Evolutionary conservation across 1,140 invertebrate genomes (phyloP).

Genomic region (Drosophila ogumai): DNA sequence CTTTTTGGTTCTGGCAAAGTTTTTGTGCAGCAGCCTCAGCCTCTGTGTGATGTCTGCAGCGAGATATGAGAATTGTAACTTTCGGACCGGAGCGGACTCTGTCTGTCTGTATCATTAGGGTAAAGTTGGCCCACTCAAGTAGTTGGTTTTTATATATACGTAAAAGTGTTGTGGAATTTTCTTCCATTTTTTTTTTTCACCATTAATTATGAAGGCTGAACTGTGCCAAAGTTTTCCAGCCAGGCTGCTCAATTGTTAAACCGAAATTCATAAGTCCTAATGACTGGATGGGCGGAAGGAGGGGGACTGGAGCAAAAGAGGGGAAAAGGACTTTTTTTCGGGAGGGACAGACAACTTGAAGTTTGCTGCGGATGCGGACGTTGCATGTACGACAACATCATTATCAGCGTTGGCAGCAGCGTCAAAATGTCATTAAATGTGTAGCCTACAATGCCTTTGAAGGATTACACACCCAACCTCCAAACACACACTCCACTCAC

Average conservation of each 20-base stretch:
- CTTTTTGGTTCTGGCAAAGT: conserved; percentile 47
- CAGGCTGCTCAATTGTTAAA: conserved; percentile 51
- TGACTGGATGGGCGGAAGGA: conserved; percentile 9
- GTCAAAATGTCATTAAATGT: conserved; percentile 81
- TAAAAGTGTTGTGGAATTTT: conserved; percentile 1
- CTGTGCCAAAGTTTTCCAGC: conserved; percentile 47
- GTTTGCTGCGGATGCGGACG: conserved; percentile 65
- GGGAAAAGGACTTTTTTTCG: conserved; percentile 5
- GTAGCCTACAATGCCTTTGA: conserved; percentile 77
- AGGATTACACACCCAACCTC: conserved; percentile 62
- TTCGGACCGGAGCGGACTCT: conserved; percentile 29
- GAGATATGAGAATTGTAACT: conserved; percentile 55
- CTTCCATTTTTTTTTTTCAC: conserved; percentile 14
- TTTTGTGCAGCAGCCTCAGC: conserved; percentile 28
- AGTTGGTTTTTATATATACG: conserved; percentile 46
- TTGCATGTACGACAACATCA: conserved; percentile 70
- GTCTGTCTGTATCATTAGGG: conserved; percentile 45
- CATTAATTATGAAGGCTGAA: conserved; percentile 59
- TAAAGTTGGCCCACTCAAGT: conserved; percentile 51
- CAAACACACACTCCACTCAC: conserved; percentile 4
- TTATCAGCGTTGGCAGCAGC: conserved; percentile 78
- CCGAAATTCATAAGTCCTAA: conserved; percentile 54
- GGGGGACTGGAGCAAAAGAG: not conserved
- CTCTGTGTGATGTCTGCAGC: conserved; percentile 49
- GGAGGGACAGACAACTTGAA: conserved; percentile 52